These are phyloP conservation scores for Stenopsyche tienmushanensis DNA, from an alignment of 1,140 invertebrate genomes.

Conservation along the genomic window DNA sequence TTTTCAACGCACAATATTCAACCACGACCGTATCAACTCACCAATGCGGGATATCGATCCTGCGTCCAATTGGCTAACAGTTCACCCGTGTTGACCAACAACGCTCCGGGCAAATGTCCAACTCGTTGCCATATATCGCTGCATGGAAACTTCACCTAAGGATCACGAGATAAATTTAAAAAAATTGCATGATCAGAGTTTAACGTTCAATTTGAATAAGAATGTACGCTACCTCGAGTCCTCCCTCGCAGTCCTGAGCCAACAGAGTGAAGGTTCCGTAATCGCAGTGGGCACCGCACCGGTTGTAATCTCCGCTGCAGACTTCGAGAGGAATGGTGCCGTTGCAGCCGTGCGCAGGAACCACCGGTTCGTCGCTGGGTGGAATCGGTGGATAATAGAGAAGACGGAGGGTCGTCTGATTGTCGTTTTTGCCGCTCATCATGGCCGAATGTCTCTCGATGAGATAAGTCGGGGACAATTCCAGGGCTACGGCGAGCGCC, in stretches of 20 bases:
- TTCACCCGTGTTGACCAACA: slow-evolving; percentile 78
- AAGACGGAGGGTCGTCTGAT: slow-evolving; percentile 66
- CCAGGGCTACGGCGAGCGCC: slow-evolving; percentile 63
- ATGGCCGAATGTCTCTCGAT: slow-evolving; percentile 64
- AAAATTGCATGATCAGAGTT: too few species aligned
- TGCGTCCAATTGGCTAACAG: slow-evolving; percentile 75
- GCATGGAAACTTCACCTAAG: slow-evolving; percentile 62
- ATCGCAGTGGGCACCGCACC: slow-evolving; percentile 71
- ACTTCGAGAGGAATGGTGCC: slow-evolving; percentile 24
- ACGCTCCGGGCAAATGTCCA: slow-evolving; percentile 74
- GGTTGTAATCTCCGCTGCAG: slow-evolving; percentile 54
- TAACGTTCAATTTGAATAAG: too few species aligned
- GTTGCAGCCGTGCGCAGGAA: slow-evolving; percentile 26
- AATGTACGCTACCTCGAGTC: slow-evolving; percentile 54
- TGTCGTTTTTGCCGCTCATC: slow-evolving; percentile 59
- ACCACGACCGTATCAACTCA: slow-evolving; percentile 47
- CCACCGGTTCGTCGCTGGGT: slow-evolving; percentile 54
- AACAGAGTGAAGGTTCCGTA: slow-evolving; percentile 74
- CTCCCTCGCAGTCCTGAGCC: slow-evolving; percentile 69
- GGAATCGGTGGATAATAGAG: slow-evolving; percentile 69
- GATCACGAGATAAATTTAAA: too few species aligned
- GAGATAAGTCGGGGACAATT: slow-evolving; percentile 51
- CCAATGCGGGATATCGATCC: slow-evolving; percentile 67
- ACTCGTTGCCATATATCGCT: slow-evolving; percentile 73
- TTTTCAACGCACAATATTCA: not conserved